A percentile compares a stretch with the other conserved stretches of the same genome.
These are phyloP conservation scores for Acipenser oxyrinchus DNA, from an alignment of 2,797 vertebrate genomes.

Conservation along the genomic window DNA sequence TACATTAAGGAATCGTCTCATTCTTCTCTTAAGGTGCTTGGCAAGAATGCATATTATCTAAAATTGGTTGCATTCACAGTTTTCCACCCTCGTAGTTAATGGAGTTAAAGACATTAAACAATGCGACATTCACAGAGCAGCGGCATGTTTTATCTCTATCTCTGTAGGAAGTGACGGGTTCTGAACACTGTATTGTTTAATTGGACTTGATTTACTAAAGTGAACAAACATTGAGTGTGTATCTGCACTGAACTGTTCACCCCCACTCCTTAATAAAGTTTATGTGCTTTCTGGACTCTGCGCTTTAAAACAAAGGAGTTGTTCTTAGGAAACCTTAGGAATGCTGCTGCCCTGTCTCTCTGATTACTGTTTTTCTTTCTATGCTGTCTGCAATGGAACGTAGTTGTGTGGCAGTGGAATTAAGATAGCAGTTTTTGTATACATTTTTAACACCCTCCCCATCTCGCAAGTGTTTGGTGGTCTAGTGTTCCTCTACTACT, in stretches of 20 bases:
- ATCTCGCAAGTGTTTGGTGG: too few species aligned
- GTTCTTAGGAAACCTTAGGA: background rate
- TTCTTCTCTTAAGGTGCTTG: background rate
- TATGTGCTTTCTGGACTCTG: background rate
- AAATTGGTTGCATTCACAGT: background rate
- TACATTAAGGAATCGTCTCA: background rate
- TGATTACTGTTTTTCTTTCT: background rate
- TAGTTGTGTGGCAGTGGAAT: too few species aligned
- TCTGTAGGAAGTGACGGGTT: constrained; percentile 20
- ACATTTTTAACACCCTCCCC: too few species aligned
- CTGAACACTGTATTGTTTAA: constrained; percentile 14
- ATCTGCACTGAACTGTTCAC: constrained; percentile 1
- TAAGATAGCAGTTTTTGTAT: too few species aligned
- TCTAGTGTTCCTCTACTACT: too few species aligned
- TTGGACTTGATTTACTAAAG: constrained; percentile 5
- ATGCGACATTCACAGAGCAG: background rate
- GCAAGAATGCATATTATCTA: background rate
- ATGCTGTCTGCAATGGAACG: too few species aligned
- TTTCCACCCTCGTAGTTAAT: background rate
- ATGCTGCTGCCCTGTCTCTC: background rate
- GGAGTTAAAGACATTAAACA: background rate
- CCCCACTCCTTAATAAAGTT: background rate
- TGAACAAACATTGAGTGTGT: constrained; percentile 1
- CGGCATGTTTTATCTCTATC: background rate
- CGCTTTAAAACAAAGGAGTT: background rate